Evolutionary conservation across 1,140 invertebrate genomes (phyloP).

Genomic region (Leucophenga varia): DNA sequence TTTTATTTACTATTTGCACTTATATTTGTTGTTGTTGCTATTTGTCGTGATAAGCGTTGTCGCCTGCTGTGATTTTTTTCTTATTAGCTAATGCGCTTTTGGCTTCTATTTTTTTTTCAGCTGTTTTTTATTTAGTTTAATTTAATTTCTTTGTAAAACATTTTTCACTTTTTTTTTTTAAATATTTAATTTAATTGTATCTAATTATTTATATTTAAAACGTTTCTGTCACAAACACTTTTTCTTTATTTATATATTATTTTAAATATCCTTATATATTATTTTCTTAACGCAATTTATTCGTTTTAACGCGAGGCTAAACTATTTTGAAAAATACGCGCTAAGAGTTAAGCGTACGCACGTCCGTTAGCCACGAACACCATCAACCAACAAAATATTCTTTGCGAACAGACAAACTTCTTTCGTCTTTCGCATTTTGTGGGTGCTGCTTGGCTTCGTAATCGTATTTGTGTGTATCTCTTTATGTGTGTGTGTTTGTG

Average conservation of each 20-base stretch:
- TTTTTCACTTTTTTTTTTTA: conserved; percentile 1
- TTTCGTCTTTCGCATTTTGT: too few relatives aligned
- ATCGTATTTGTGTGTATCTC: neutral
- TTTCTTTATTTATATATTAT: conserved; percentile 7
- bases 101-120: neutral
- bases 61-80: conserved; percentile 11
- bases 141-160: too few relatives aligned
- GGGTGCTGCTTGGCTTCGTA: conserved; percentile 13
- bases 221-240: conserved; percentile 7
- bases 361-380: too few relatives aligned
- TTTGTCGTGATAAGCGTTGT: conserved; percentile 23
- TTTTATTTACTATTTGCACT: too few relatives aligned
- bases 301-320: too few relatives aligned
- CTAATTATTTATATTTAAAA: conserved; percentile 2
- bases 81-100: neutral
- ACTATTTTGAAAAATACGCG: too few relatives aligned
- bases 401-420: too few relatives aligned
- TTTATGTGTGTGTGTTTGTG: conserved; percentile 1
- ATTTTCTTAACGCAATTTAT: too few relatives aligned
- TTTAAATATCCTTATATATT: too few relatives aligned
- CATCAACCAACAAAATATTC: too few relatives aligned
- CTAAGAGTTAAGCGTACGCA: too few relatives aligned
- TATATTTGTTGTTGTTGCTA: conserved; percentile 5
- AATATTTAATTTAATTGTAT: neutral
- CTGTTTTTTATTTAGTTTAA: conserved; percentile 12